Base-by-base conservation (phyloP, 30 jellyfish, hydroid and myxozoan species). In the Cassiopea andromeda region DNA sequence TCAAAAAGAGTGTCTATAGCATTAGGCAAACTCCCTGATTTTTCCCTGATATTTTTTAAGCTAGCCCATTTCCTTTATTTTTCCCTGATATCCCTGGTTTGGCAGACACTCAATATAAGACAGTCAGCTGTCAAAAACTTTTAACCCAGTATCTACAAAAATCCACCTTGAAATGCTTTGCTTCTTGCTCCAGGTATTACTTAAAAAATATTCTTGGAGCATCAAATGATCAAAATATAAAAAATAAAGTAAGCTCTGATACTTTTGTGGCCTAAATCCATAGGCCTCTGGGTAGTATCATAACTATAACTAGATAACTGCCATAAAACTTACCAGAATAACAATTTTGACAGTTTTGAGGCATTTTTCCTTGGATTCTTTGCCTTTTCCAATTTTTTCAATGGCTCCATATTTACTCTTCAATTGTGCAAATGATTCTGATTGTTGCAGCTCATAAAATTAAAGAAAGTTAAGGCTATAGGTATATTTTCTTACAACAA, bases 301-400 rank as follows among this genome's bases (percentile, higher is more conserved):
- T 14, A 17, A 5, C 43, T 27, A 16, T 15, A 8, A 45, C 12
- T 64, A 5, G 1, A 49, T 17, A 59, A 15, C 10, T 46, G 15
- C n/a, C 59, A 47, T 5, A 73, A 2, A 1, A 48, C 95, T 44
- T 81, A 89, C 96, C 96, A 89, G 67, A 79, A 89, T 15, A 80
- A 47, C 19, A 80, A 73, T 64, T 80, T 80, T 1, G 96, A 89
- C 48, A 89, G 73, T 16, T 46, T 17, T 1, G 89, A 77, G 1
- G 91, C 91, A 70, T 73, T 72, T 38, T 80, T 60, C 15, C 84
- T 77, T 8, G 96, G 96, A 48, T 89, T 89, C 83, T 76, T 76
- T 6, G 87, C 75, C 68, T 81, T 61, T 18, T 69, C 15, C 66
- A 44, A 38, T 60, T 71, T 72, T 44, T 80, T 80, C 76, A 89